These are phyloP conservation scores for Willowsia nigromaculata DNA, from an alignment of 2,888 invertebrate genomes.

Conservation along the genomic window DNA sequence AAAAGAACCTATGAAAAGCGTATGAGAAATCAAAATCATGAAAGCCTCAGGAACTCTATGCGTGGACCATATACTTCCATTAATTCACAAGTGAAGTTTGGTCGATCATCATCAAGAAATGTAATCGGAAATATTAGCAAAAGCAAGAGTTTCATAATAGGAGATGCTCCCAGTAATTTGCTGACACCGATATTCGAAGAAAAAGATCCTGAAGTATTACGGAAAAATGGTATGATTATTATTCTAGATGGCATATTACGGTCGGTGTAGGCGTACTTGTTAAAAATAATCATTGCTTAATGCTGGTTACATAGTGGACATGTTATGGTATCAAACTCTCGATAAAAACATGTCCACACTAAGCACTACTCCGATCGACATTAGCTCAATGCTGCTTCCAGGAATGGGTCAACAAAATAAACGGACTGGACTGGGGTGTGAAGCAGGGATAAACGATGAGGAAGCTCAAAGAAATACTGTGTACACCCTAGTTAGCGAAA, in stretches of 20 bases:
- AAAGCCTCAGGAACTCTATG: neutral
- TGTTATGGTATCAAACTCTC: slow-evolving; percentile 63
- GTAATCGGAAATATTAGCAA: neutral
- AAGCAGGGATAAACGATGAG: slow-evolving; percentile 28
- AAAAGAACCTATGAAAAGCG: neutral
- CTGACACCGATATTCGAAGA: slow-evolving; percentile 14
- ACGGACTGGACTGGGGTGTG: neutral
- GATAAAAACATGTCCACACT: slow-evolving; percentile 69
- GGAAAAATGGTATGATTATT: slow-evolving; percentile 38
- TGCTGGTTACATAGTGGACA: slow-evolving; percentile 54
- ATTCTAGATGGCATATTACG: too few species aligned
- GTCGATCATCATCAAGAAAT: neutral
- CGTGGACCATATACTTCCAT: neutral
- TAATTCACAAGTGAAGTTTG: neutral
- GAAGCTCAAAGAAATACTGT: slow-evolving; percentile 8
- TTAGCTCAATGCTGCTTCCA: slow-evolving; percentile 51
- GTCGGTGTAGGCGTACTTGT: too few species aligned
- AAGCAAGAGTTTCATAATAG: slow-evolving; percentile 61
- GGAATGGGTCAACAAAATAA: slow-evolving; percentile 1
- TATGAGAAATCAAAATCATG: neutral
- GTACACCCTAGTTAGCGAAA: slow-evolving; percentile 44
- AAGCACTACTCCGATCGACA: slow-evolving; percentile 68
- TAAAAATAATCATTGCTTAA: neutral
- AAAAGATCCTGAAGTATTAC: slow-evolving; percentile 19
- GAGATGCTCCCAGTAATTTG: slow-evolving; percentile 34